Evolutionary conservation across 2,113 vertebrate species (phyloP).

Genomic region (Etheostoma spectabile): DNA sequence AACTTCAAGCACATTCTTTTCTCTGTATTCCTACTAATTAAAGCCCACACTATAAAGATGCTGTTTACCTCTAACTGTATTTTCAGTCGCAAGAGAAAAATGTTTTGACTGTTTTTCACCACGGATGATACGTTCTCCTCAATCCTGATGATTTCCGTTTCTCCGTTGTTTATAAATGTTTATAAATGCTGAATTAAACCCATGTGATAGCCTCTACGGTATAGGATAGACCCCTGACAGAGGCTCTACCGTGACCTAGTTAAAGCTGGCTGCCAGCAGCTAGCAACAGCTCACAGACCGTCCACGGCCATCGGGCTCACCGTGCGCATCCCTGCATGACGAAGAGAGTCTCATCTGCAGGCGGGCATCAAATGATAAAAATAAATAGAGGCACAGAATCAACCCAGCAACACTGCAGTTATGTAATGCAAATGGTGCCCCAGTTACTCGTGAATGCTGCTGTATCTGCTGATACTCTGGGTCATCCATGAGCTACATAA

Average conservation of each 20-base stretch:
- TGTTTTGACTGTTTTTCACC: not conserved
- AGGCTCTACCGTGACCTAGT: constrained; percentile 71
- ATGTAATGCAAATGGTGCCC: constrained; percentile 72
- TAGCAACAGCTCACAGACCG: constrained; percentile 49
- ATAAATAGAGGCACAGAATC: constrained; percentile 72
- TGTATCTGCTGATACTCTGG: constrained; percentile 26
- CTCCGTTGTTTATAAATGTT: not conserved
- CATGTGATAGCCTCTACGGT: not conserved
- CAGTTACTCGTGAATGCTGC: constrained; percentile 53
- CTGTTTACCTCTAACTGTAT: not conserved
- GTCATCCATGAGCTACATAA: constrained; percentile 22
- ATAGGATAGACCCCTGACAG: constrained; percentile 41
- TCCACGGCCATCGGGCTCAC: constrained; percentile 61
- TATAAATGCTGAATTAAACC: not conserved
- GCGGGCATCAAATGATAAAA: constrained; percentile 75
- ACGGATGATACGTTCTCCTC: not conserved
- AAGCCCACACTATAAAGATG: not conserved
- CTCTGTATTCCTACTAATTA: not conserved
- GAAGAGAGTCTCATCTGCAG: constrained; percentile 65
- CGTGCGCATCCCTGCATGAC: constrained; percentile 66
- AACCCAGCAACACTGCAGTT: constrained; percentile 76
- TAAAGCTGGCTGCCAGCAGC: constrained; percentile 64
- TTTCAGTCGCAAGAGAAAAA: not conserved
- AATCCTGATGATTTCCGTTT: not conserved
- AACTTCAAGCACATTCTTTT: not conserved